These are phyloP conservation scores for Zeuzera pyrina DNA, from an alignment of 2,888 invertebrate genomes.

Conservation along the genomic window DNA sequence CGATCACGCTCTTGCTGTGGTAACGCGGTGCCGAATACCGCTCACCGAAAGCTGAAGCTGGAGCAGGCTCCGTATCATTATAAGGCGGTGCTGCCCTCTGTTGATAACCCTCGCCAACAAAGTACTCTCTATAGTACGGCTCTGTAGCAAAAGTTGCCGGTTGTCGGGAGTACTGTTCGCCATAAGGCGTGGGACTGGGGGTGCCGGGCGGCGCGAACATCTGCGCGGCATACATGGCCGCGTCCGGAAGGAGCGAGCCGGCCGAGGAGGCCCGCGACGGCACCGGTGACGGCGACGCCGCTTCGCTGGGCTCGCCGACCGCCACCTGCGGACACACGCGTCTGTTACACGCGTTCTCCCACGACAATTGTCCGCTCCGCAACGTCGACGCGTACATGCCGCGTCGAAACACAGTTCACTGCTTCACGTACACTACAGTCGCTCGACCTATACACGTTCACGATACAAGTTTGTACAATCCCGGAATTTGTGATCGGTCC, in stretches of 20 bases:
- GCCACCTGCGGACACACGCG: constrained; percentile 76
- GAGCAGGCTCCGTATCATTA: constrained; percentile 70
- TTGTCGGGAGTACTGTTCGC: constrained; percentile 62
- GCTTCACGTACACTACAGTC: constrained; percentile 61
- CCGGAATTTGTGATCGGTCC: constrained; percentile 31
- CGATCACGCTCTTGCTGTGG: constrained; percentile 81
- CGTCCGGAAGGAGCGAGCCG: constrained; percentile 74
- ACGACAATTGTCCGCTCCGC: constrained; percentile 72
- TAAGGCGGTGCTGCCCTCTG: constrained; percentile 74
- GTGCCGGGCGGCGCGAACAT: constrained; percentile 80
- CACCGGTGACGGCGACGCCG: constrained; percentile 75
- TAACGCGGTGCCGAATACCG: constrained; percentile 80
- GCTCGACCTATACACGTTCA: constrained; percentile 48
- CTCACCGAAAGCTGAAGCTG: constrained; percentile 78
- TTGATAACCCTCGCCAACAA: constrained; percentile 76
- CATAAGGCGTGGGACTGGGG: constrained; percentile 77
- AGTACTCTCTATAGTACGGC: constrained; percentile 88
- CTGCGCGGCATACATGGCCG: constrained; percentile 79
- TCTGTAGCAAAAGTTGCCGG: constrained; percentile 78
- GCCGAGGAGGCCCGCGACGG: constrained; percentile 75
- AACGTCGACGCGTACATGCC: constrained; percentile 75
- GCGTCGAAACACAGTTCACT: constrained; percentile 65
- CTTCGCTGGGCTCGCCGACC: constrained; percentile 73
- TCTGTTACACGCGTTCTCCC: constrained; percentile 77
- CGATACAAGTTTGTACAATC: constrained; percentile 36